Evolutionary conservation across 2,888 invertebrate species (phyloP), one percentile per base, ranked within the genome.

Genomic region (Andrena haemorrhoa): DNA sequence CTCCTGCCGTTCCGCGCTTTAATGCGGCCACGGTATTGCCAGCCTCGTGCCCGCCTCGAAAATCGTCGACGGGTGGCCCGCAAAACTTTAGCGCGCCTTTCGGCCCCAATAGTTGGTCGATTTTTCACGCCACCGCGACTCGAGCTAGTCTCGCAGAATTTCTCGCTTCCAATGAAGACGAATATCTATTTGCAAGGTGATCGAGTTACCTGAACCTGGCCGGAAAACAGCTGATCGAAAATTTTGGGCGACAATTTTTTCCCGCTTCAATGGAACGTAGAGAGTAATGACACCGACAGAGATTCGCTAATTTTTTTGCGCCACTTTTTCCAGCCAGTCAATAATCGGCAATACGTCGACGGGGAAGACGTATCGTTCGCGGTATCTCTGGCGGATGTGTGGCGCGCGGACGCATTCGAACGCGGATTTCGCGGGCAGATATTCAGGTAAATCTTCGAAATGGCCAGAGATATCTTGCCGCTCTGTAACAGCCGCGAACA

Each of bases 1-100:
- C 66, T 79, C 81, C 81, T 87, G 82, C 86, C 86, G 86, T 76
- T 88, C 78, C 75, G 69, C 58, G 85, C 71, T 88, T 88, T 89
- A 90, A 89, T 84, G 87, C 88, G 86, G 74, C 68, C 82, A 65
- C 82, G 83, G 66, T 77, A 75, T 80, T 79, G 74, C 83, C 82
- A 73, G 61, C 79, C 83, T 81, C 75, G 83, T 81, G 77, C 71
- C 69, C 74, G 71, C 68, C 71, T 79, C 74, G 76, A 73, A 84
- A 82, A 82, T 83, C 41, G 66, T 10, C 20, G 60, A 33, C 77
- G 51, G 53, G 51, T 33, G 66, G 20, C 66, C 66, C 23, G 35
- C 23, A 4, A 56, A 56, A 56, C 56, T 56, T 56, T 20, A 41
- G n/a, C 41, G 58, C 29, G 41, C 16, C n/a, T 41, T 41, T 41